Percentiles rank a stretch among this genome's conserved stretches.
Conservation (phyloP, 2,797 vertebrate genomes). For the Xyrichtys novacula region DNA sequence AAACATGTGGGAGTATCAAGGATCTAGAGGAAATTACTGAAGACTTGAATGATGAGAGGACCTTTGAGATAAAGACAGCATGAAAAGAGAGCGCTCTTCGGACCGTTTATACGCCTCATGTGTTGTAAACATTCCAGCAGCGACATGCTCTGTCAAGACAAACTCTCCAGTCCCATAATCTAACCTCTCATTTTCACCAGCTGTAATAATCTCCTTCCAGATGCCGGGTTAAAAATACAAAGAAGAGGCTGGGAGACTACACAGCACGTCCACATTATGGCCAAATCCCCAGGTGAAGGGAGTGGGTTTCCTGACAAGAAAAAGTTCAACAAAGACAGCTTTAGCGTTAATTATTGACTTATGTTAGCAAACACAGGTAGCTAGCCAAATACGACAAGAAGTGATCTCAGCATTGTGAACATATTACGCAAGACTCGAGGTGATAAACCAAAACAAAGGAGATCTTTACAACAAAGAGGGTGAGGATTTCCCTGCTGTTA, state of each 20-base stretch:
- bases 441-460: slow-evolving; percentile 18
- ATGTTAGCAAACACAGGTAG: slow-evolving; percentile 47
- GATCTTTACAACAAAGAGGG: neutral
- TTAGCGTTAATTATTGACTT: slow-evolving; percentile 63
- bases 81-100: slow-evolving; percentile 20
- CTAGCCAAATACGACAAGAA: slow-evolving; percentile 15
- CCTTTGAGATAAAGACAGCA: slow-evolving; percentile 2
- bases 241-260: slow-evolving; percentile 25
- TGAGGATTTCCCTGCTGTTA: neutral
- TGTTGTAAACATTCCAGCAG: slow-evolving; percentile 72
- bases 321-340: slow-evolving; percentile 32
- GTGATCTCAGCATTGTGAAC: neutral
- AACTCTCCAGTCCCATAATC: slow-evolving; percentile 36
- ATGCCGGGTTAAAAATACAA: slow-evolving; percentile 63
- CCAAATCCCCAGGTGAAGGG: slow-evolving; percentile 1
- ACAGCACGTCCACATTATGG: slow-evolving; percentile 9
- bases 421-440: slow-evolving; percentile 11
- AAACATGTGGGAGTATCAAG: neutral
- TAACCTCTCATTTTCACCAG: slow-evolving; percentile 76
- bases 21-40: slow-evolving; percentile 21
- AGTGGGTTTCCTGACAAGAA: slow-evolving; percentile 7
- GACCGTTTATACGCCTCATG: neutral
- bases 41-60: slow-evolving; percentile 11
- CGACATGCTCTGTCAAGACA: slow-evolving; percentile 70
- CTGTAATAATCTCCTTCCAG: slow-evolving; percentile 71